Base-by-base conservation (phyloP, 2,888 invertebrate species). In the Drosophila rubida region DNA sequence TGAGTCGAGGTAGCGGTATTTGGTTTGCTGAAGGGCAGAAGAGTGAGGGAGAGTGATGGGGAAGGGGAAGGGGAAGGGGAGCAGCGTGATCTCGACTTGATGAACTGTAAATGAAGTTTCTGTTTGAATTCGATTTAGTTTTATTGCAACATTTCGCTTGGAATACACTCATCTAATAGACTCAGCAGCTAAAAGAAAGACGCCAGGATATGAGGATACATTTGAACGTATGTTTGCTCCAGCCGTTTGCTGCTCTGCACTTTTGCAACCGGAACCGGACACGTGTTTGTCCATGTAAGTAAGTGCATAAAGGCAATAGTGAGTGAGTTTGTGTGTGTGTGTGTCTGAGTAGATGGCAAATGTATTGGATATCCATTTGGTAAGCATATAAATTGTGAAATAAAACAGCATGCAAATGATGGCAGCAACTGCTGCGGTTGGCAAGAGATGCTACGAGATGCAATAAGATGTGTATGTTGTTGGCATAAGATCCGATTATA, bases 71-170 rank as follows among this genome's bases (percentile, higher is more conserved):
- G 42, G 4, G 11, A 11, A 14, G 13, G 39, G 19, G 27, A 13
- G 37, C 2, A 35, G 8, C n/a, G 46, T 57, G 35, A n/a, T n/a
- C n/a, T 60, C 50, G 55, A 84, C 71, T 84, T 88, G 88, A 88
- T 87, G 84, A 88, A 88, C 87, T 85, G 85, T 77, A 85, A 85
- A 85, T 85, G 82, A 88, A 85, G 72, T 85, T 85, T 87, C 60
- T 84, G 85, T 77, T 87, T 84, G 82, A 78, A 88, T 85, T 88
- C 79, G 79, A 85, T 85, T 88, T 81, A 77, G 82, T 84, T 84
- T 81, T 70, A 88, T 81, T 84, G 79, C 74, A 60, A 46, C 48
- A 68, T 59, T 69, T 65, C 60, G 55, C 35, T 51, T 57, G 41
- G 48, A 57, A 64, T 44, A 75, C 48, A 74, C 41, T 61, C 25